Conservation (phyloP, 1,140 invertebrate genomes). For the Parapsyche elsis region DNA sequence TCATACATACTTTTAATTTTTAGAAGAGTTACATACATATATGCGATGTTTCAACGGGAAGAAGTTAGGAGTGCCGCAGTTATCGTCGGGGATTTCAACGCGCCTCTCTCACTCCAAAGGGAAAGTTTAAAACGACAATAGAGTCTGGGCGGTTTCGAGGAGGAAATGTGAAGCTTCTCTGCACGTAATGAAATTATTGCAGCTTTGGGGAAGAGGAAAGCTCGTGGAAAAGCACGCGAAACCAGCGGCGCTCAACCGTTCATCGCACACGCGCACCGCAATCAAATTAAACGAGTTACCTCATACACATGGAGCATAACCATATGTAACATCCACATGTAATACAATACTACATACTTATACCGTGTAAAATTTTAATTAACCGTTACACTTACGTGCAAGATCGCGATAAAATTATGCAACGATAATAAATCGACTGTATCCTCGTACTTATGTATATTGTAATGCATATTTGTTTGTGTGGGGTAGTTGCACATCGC, state of each 20-base stretch:
- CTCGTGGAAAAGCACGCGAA: background rate
- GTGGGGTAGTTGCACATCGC: background rate
- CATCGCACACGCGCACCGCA: conserved; percentile 10
- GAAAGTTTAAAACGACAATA: conserved; percentile 38
- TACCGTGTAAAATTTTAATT: too few species aligned
- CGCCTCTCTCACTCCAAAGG: background rate
- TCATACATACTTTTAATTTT: background rate
- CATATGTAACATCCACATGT: too few species aligned
- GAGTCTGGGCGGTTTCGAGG: conserved; percentile 36
- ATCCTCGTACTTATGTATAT: too few species aligned
- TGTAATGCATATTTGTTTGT: background rate
- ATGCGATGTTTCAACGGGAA: background rate
- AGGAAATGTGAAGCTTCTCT: conserved; percentile 26
- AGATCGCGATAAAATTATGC: too few species aligned
- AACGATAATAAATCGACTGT: too few species aligned
- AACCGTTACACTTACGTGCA: too few species aligned
- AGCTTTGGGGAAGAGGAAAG: conserved; percentile 16
- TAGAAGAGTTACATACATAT: too few species aligned
- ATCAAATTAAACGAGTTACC: conserved; percentile 19
- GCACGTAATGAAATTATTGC: conserved; percentile 41
- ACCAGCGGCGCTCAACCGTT: background rate
- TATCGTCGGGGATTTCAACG: background rate
- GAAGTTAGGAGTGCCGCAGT: background rate
- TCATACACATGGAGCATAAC: background rate
- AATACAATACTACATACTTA: too few species aligned